Percentiles rank a stretch among this genome's conserved stretches.
These are phyloP conservation scores for Bufo gargarizans DNA, from an alignment of 2,113 vertebrate species.

Conservation along the genomic window DNA sequence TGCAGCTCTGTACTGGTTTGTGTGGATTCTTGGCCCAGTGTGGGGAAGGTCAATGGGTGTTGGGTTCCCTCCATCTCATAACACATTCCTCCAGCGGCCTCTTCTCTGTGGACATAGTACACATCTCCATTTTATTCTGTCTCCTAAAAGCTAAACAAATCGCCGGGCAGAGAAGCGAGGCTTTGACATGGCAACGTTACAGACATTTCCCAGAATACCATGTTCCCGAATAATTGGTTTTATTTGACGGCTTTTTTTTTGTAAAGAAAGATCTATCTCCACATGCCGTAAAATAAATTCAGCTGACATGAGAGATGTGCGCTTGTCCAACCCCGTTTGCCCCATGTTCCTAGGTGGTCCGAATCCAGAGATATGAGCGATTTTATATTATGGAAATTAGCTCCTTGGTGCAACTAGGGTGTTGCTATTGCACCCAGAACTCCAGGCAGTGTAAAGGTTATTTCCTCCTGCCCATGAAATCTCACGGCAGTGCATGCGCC, in stretches of 20 bases:
- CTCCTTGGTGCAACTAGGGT: too few species aligned
- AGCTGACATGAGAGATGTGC: too few species aligned
- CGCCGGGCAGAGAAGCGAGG: neutral
- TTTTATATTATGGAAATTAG: too few species aligned
- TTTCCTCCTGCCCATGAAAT: too few species aligned
- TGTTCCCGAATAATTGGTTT: constrained; percentile 8
- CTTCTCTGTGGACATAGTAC: constrained; percentile 21
- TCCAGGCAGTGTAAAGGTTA: too few species aligned
- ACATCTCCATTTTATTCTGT: neutral
- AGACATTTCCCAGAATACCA: neutral
- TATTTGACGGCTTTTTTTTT: neutral
- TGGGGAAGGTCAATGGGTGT: constrained; percentile 41
- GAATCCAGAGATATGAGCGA: too few species aligned
- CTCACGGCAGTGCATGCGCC: too few species aligned
- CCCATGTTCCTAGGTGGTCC: too few species aligned
- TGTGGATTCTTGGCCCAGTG: constrained; percentile 36
- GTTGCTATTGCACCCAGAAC: too few species aligned
- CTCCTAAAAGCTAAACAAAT: neutral
- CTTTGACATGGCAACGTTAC: neutral
- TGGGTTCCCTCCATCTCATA: constrained; percentile 41
- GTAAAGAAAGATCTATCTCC: neutral
- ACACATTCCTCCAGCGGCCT: constrained; percentile 47
- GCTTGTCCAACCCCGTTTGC: too few species aligned
- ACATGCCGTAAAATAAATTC: too few species aligned
- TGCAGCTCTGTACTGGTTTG: constrained; percentile 4